Percentiles rank a stretch among this genome's conserved stretches.
Conservation (phyloP, 2,113 vertebrate genomes). For the Cephalopterus ornatus region DNA sequence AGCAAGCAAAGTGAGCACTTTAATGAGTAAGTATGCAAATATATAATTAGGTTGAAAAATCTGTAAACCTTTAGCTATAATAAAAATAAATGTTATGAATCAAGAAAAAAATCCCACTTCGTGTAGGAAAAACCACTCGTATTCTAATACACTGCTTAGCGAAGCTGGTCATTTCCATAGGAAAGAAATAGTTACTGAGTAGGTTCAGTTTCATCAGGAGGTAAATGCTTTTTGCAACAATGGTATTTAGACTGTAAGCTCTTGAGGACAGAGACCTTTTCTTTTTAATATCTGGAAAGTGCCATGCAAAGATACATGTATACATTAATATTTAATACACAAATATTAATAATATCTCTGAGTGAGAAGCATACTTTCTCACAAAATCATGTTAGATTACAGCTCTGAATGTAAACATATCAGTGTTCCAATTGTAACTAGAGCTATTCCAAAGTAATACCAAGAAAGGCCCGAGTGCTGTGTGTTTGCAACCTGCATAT, state of each 20-base stretch:
- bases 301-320: slow-evolving; percentile 43
- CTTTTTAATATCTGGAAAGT: slow-evolving; percentile 55
- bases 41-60: neutral
- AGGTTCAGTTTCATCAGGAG: neutral
- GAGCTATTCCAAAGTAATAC: neutral
- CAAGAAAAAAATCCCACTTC: neutral
- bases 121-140: neutral
- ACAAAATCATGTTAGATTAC: neutral
- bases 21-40: neutral
- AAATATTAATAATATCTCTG: slow-evolving; percentile 42
- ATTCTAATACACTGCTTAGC: neutral
- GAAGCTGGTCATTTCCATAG: neutral
- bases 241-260: slow-evolving; percentile 54
- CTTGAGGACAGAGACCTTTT: slow-evolving; percentile 56
- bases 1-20: neutral
- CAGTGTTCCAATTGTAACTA: neutral
- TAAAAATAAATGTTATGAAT: neutral
- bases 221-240: slow-evolving; percentile 13
- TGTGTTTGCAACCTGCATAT: neutral
- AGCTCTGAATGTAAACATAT: neutral
- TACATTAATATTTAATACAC: slow-evolving; percentile 43
- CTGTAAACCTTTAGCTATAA: neutral
- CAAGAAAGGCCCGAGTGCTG: rapidly evolving
- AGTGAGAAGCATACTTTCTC: neutral
- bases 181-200: neutral